Conservation (phyloP, 2,113 vertebrate species). For the Isurus oxyrinchus region DNA sequence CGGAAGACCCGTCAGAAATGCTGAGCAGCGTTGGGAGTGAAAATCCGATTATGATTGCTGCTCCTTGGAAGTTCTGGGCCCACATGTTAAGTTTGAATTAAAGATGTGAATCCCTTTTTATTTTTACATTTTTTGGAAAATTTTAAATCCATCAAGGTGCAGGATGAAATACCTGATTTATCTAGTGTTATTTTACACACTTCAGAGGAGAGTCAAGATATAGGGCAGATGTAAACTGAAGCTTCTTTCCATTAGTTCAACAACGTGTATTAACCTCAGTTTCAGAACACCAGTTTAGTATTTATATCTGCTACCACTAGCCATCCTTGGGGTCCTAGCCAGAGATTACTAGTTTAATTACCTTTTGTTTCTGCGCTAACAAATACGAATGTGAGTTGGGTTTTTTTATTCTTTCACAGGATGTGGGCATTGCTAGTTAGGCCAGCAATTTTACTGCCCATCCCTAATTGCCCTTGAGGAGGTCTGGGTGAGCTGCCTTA, state of each 20-base stretch:
- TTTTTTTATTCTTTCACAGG: too few relatives aligned
- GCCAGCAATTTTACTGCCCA: too few relatives aligned
- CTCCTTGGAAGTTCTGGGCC: too few relatives aligned
- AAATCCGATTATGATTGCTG: too few relatives aligned
- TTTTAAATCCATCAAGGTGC: background rate
- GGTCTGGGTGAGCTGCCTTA: too few relatives aligned
- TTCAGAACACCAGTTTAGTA: background rate
- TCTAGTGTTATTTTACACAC: background rate
- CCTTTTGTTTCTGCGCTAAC: background rate
- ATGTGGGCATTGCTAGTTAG: too few relatives aligned
- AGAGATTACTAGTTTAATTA: background rate
- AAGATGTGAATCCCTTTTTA: too few relatives aligned
- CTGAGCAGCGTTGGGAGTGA: too few relatives aligned
- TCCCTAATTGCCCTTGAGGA: too few relatives aligned
- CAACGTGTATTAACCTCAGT: background rate
- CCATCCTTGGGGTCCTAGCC: background rate
- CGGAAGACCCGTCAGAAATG: too few relatives aligned
- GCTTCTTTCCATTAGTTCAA: background rate
- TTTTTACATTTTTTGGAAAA: background rate
- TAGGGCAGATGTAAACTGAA: background rate
- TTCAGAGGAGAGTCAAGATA: background rate
- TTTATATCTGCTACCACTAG: background rate
- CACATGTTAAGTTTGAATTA: too few relatives aligned
- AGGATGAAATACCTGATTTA: background rate
- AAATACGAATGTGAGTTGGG: background rate